These are phyloP conservation scores for Scrobipalpa atriplicella DNA, from an alignment of 2,888 invertebrate species.

Conservation along the genomic window DNA sequence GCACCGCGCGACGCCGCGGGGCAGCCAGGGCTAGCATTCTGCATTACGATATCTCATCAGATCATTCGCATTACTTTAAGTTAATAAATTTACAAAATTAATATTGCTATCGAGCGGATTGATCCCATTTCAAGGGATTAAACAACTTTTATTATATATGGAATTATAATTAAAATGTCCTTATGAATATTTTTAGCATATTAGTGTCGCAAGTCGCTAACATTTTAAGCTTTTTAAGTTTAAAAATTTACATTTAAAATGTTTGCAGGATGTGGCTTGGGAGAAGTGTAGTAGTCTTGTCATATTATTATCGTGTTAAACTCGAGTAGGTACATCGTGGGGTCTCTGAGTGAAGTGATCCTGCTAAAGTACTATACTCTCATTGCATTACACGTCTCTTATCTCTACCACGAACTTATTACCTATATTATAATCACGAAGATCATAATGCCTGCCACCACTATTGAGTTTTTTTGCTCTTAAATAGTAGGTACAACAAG, in stretches of 20 bases:
- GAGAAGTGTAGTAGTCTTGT: constrained; percentile 28
- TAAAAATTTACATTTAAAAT: constrained; percentile 35
- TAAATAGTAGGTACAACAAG: too few species aligned
- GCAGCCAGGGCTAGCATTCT: constrained; percentile 29
- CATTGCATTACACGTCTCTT: too few species aligned
- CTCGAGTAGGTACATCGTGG: not conserved
- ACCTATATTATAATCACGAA: too few species aligned
- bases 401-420: too few species aligned
- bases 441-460: too few species aligned
- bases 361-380: not conserved
- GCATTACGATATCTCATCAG: constrained; percentile 44
- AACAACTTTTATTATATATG: constrained; percentile 55
- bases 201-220: constrained; percentile 41
- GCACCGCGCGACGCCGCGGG: not conserved
- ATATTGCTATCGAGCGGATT: constrained; percentile 46
- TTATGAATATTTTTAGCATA: constrained; percentile 56
- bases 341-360: not conserved
- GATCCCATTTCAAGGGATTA: constrained; percentile 55
- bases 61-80: constrained; percentile 46
- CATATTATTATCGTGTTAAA: constrained; percentile 29
- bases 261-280: constrained; percentile 27
- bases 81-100: constrained; percentile 53
- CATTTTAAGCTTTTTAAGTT: constrained; percentile 35
- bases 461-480: too few species aligned
- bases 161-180: constrained; percentile 70